These are phyloP conservation scores for Aethina tumida DNA, from an alignment of 1,140 invertebrate species.

Conservation along the genomic window DNA sequence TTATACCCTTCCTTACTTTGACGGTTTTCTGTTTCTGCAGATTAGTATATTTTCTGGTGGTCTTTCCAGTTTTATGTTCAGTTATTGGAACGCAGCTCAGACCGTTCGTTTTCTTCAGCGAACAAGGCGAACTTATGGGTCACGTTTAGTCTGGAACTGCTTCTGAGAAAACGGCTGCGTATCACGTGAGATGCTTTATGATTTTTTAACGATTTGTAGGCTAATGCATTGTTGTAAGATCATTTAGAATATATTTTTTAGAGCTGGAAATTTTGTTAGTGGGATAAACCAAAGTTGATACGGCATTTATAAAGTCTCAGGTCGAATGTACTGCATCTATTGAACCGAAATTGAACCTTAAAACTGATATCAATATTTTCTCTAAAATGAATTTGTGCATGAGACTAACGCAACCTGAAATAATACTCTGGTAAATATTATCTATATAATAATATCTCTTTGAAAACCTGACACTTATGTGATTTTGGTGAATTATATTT, in stretches of 20 bases:
- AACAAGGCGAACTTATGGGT: constrained; percentile 78
- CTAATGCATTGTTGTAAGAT: constrained; percentile 63
- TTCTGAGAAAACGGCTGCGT: constrained; percentile 71
- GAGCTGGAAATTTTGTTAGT: constrained; percentile 59
- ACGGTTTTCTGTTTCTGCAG: constrained; percentile 10
- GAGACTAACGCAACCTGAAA: constrained; percentile 63
- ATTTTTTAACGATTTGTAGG: no score
- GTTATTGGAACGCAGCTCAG: constrained; percentile 68
- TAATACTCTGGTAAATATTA: constrained; percentile 47
- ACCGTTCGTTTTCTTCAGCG: constrained; percentile 77
- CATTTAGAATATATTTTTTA: constrained; percentile 56
- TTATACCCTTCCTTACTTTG: no score
- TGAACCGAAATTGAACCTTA: constrained; percentile 63
- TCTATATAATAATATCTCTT: constrained; percentile 2
- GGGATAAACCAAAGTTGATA: constrained; percentile 55
- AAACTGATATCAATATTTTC: constrained; percentile 73
- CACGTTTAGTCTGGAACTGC: constrained; percentile 80
- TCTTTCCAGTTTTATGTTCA: constrained; percentile 53
- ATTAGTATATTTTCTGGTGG: constrained; percentile 74
- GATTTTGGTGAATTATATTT: constrained; percentile 70
- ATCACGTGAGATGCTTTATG: constrained; percentile 46
- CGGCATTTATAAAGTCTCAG: constrained; percentile 56
- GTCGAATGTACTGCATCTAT: constrained; percentile 60
- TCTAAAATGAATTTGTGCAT: constrained; percentile 68
- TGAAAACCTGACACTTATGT: constrained; percentile 65